Evolutionary conservation across 2,888 invertebrate species (phyloP).

Genomic region (Chymomyza procnemis): DNA sequence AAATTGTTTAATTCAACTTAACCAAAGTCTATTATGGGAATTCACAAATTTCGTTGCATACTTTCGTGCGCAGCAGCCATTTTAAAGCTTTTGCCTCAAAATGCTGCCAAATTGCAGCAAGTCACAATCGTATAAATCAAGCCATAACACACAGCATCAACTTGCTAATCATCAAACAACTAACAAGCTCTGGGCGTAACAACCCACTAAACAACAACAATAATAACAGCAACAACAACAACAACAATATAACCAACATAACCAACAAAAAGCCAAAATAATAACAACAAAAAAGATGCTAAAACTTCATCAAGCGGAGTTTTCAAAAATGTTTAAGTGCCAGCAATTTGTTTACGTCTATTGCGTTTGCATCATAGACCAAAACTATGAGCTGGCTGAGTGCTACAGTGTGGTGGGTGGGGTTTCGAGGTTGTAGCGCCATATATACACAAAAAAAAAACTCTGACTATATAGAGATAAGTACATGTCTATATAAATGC

Average conservation of each 20-base stretch:
- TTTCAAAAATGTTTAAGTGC: conserved; percentile 66
- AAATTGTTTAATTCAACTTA: no score
- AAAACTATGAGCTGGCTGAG: background rate
- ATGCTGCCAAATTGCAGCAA: background rate
- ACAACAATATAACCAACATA: background rate
- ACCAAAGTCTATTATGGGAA: background rate
- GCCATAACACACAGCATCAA: conserved; percentile 12
- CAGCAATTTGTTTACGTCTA: conserved; percentile 64
- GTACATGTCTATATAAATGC: conserved; percentile 39
- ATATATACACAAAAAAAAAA: conserved; percentile 5
- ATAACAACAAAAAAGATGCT: background rate
- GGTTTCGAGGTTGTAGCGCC: background rate
- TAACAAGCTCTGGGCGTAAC: conserved; percentile 2
- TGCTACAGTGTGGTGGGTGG: background rate
- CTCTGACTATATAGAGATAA: conserved; percentile 36
- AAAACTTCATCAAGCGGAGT: conserved; percentile 63
- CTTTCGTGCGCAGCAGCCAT: background rate
- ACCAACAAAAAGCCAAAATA: background rate
- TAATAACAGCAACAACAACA: no score
- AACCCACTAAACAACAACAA: background rate
- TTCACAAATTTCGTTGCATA: background rate
- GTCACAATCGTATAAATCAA: background rate
- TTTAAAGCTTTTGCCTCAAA: background rate
- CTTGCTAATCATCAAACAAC: background rate
- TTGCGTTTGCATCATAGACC: conserved; percentile 37